Evolutionary conservation across 30 jellyfish, hydroid and myxozoan species (phyloP), one percentile per base, ranked within the genome.

Genomic region (Aurelia sp.): DNA sequence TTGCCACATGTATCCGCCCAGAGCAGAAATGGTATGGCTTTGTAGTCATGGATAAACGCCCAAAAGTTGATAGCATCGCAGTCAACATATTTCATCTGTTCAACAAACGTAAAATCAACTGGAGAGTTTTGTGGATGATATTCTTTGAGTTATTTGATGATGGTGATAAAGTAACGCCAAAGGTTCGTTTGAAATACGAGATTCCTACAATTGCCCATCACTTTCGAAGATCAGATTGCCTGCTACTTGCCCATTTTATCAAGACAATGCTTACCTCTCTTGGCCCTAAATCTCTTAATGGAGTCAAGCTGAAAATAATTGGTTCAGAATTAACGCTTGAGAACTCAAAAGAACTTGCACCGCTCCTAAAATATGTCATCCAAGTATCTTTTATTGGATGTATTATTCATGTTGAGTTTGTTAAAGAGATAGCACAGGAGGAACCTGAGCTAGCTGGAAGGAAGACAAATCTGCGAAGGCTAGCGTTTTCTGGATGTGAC

Each of bases 131-230:
- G 19, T 66, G 50, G 22, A 57, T 65, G 24, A 78, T 78, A 44
- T 78, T 78, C 13, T 40, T 12, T 20, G 89, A 78, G 55, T 57
- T 78, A 41, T 78, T 62, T 44, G 5, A 66, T 40, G 71, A 78
- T 8, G 72, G 58, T 8, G 89, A 78, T 19, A n/a, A 20, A 63
- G 24, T 78, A 41, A 61, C 80, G 16, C 55, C 47, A 16, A 2
- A 13, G 9, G 74, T 62, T 13, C n/a, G 47, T 48, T 51, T 63
- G 19, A 21, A 7, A 13, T 4, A 22, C 33, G 80, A 61, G 59
- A 62, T 63, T 15, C 71, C 52, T 15, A 55, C 66, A 19, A 10
- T 24, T 16, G 64, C 66, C 35, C 38, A 78, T 63, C 22, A 53
- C 16, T 35, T 78, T 27, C 64, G 67, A 12, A 16, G 60, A 20